Evolutionary conservation across 1,140 invertebrate genomes (phyloP), one percentile per base, ranked within the genome.

Genomic region (Sinella curviseta): DNA sequence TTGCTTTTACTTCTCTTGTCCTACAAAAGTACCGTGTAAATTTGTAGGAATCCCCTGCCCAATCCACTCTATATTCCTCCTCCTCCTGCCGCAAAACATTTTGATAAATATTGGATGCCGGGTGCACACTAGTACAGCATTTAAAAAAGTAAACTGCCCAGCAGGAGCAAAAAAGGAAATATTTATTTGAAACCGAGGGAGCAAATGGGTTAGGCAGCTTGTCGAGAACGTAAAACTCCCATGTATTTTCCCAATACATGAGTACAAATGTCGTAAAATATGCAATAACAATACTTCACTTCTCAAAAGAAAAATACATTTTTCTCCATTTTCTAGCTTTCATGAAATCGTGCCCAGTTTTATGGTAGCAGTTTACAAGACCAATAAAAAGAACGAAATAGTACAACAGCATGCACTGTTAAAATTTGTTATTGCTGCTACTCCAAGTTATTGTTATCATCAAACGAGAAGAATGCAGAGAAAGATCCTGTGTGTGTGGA

Each of bases 241-340:
- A 24, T 60, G n/a, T 60, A 14, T 17, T 60, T 60, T 60, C 24
- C 55, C 55, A 60, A 60, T 60, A 60, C n/a, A n/a, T n/a, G n/a
- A n/a, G n/a, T n/a, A n/a, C n/a, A n/a, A n/a, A n/a, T 26, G n/a
- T 60, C 55, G 55, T 60, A 60, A 60, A 60, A 60, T 60, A 24
- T 60, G 3, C n/a, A 60, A 60, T 24, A 60, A 60, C n/a, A 60
- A 60, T 60, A 60, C 55, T 60, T 60, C 17, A n/a, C 17, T 48
- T 48, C 39, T 60, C 12, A 8, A 8, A 26, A 60, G 55, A 60
- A 60, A n/a, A n/a, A n/a, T n/a, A n/a, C n/a, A n/a, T n/a, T n/a
- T n/a, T n/a, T n/a, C n/a, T n/a, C n/a, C n/a, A n/a, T n/a, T 60
- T 60, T 60, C 24, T 60, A 24, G 14, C 24, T 8, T 24, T 60